Percentiles rank a stretch among this genome's conserved stretches.
These are phyloP conservation scores for Paguma larvata DNA, from an alignment of 2,797 vertebrate species.

Conservation along the genomic window DNA sequence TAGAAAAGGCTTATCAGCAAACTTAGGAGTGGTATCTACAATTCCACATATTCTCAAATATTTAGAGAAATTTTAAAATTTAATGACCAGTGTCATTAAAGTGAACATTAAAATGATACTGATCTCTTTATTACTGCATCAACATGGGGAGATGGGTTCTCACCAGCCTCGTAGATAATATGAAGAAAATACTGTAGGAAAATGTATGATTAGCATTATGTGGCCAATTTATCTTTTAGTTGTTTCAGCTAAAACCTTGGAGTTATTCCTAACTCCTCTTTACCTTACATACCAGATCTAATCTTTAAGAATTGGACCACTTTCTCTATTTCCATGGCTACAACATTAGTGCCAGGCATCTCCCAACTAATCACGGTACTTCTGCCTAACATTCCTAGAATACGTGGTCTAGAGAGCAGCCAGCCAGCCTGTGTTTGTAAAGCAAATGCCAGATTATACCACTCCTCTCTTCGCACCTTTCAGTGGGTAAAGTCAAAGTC, in stretches of 20 bases:
- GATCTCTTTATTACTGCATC: not conserved
- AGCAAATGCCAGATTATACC: not conserved
- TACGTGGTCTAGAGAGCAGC: not conserved
- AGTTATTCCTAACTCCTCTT: not conserved
- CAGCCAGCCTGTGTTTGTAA: not conserved
- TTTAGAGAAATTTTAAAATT: not conserved
- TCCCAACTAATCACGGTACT: not conserved
- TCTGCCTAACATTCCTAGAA: not conserved
- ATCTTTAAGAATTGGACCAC: not conserved
- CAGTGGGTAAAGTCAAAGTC: not conserved
- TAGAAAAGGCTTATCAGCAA: not conserved
- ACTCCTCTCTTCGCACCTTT: not conserved
- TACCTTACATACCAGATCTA: not conserved
- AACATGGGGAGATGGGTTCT: not conserved
- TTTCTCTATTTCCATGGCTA: not conserved
- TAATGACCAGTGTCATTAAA: not conserved
- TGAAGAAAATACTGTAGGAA: conserved; percentile 5
- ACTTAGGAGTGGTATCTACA: not conserved
- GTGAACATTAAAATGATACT: not conserved
- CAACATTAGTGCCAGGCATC: not conserved
- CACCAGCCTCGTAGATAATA: not conserved
- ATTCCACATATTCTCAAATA: not conserved
- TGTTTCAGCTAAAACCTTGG: not conserved
- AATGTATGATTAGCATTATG: not conserved
- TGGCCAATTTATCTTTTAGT: not conserved